Evolutionary conservation across 2,797 vertebrate species (phyloP), one percentile per base, ranked within the genome.

Genomic region (Urosaurus nigricauda): DNA sequence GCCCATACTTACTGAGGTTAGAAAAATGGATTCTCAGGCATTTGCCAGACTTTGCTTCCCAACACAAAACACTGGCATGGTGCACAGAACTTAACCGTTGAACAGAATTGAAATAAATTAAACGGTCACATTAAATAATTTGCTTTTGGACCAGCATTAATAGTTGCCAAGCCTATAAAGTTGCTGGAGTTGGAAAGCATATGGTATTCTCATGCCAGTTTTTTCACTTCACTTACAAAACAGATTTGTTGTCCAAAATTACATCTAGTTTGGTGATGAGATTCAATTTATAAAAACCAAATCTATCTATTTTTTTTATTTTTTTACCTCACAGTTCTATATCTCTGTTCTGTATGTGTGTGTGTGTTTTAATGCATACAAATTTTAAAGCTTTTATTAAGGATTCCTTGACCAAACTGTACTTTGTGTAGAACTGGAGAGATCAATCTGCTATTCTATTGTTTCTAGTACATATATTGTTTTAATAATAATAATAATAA

Each of bases 381-480:
- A 29, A 16, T 63, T 5, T 35, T 24, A 37, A 83, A 26, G n/a
- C 77, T 84, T 68, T 78, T 37, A 68, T 8, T 37, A 17, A 79
- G 40, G 17, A 8, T 58, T 87, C n/a, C 70, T 73, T 81, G 5
- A 29, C 56, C n/a, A 77, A 65, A 65, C 19, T 35, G 4, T 58
- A 53, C 32, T 78, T 17, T n/a, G 6, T 21, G 17, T 81, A 51
- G 32, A 14, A 63, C 24, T 40, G 5, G 12, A 35, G 92, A 81
- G 93, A 93, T 90, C 94, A 94, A 92, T 92, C 89, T 40, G 82
- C 87, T 56, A 79, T 91, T 80, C 93, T 90, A 80, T 87, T 87
- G 78, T 83, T 40, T 93, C 63, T 92, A 89, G 56, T 90, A 81
- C 89, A 88, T 88, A 85, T 73, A 53, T 92, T 95, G 89, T n/a